phyloP scores from a whole-genome alignment of 2,888 invertebrate genomes.

The Stenotaenia linearis region DNA sequence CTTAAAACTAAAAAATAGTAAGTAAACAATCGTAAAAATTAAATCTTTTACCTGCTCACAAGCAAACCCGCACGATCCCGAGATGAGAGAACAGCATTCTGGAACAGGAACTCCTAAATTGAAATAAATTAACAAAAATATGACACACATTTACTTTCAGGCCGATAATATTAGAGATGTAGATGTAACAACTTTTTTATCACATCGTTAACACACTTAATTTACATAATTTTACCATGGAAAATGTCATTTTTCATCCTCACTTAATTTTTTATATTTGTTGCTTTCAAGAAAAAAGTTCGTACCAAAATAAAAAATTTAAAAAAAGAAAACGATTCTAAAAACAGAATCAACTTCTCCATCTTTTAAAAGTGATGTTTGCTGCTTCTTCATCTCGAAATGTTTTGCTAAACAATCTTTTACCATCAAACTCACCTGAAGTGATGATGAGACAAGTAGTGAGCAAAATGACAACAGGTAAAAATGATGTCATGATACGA shows the following conservation, averaged over 20 bases:
- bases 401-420: background rate
- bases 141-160: background rate
- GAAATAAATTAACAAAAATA: constrained; percentile 26
- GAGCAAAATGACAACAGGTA: constrained; percentile 7
- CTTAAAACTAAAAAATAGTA: background rate
- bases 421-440: background rate
- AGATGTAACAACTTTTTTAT: background rate
- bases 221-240: background rate
- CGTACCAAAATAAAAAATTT: background rate
- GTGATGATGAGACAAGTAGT: background rate
- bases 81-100: constrained; percentile 27
- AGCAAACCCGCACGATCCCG: background rate
- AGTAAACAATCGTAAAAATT: background rate
- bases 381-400: background rate
- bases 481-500: constrained; percentile 24
- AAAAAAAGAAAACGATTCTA: background rate
- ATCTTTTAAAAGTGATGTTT: background rate
- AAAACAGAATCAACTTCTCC: constrained; percentile 13
- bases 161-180: background rate
- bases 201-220: background rate
- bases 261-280: background rate
- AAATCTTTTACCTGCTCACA: constrained; percentile 19
- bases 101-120: constrained; percentile 26
- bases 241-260: background rate
- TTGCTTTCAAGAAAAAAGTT: background rate